Conservation (phyloP, 2,797 vertebrate species). For the Perdix hodgsoniae region DNA sequence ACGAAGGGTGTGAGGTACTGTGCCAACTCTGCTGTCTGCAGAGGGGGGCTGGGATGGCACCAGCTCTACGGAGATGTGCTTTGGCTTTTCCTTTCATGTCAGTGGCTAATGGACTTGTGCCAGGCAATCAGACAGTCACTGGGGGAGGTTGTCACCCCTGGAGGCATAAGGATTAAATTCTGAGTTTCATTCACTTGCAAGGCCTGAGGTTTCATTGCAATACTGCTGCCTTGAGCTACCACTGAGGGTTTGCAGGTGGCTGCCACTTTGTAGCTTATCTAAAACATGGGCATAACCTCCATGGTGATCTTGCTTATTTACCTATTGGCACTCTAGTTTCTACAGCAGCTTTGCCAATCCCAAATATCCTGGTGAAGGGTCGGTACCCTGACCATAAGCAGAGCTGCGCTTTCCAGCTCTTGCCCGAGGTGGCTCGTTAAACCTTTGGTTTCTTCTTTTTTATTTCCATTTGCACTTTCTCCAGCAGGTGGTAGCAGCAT, state of each 20-base stretch:
- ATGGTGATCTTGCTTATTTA: neutral
- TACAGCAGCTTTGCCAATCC: neutral
- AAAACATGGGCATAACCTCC: neutral
- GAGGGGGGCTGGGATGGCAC: neutral
- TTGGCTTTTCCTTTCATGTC: neutral
- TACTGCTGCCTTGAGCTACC: neutral
- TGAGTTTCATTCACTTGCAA: neutral
- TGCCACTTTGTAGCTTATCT: neutral
- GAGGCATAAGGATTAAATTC: neutral
- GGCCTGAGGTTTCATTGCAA: neutral
- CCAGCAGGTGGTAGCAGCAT: constrained; percentile 67
- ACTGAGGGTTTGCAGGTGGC: neutral
- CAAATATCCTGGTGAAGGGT: neutral
- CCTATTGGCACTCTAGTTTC: neutral
- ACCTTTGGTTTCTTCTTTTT: neutral
- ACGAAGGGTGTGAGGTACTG: rapidly evolving
- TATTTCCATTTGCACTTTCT: neutral
- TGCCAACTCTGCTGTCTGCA: neutral
- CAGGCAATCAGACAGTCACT: neutral
- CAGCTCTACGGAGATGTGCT: neutral
- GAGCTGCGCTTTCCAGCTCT: rapidly evolving
- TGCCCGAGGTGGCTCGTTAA: rapidly evolving
- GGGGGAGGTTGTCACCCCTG: neutral
- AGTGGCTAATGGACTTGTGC: neutral
- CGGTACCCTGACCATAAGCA: rapidly evolving